Conservation (phyloP, 2,797 vertebrate species). For the Anomalospiza imberbis region DNA sequence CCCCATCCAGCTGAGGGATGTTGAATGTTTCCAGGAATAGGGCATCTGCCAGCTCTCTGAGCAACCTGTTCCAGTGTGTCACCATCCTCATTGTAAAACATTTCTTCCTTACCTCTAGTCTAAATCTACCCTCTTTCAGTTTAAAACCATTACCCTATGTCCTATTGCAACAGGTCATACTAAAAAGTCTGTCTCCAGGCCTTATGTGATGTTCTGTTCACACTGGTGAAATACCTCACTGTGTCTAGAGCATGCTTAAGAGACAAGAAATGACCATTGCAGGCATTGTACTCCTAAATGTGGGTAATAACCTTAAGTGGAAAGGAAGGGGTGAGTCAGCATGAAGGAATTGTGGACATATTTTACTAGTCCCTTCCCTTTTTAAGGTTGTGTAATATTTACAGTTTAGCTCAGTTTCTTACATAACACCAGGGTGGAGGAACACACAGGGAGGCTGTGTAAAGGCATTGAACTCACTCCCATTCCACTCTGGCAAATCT, state of each 20-base stretch:
- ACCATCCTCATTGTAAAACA: neutral
- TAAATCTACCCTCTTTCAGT: neutral
- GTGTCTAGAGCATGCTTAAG: neutral
- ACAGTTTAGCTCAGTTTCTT: conserved; percentile 21
- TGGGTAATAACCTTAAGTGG: neutral
- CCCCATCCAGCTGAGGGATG: neutral
- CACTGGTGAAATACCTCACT: neutral
- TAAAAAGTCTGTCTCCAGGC: neutral
- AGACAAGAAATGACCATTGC: neutral
- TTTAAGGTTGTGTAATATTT: conserved; percentile 6
- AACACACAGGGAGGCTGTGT: neutral
- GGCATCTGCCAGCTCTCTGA: neutral
- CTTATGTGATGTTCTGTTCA: neutral
- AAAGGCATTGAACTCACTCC: neutral
- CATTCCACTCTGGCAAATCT: neutral
- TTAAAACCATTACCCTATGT: neutral
- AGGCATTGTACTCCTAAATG: neutral
- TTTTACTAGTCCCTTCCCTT: conserved; percentile 30
- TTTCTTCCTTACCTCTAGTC: neutral
- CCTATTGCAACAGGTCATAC: neutral
- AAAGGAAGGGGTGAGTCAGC: neutral
- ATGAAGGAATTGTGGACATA: neutral
- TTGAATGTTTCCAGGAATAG: neutral
- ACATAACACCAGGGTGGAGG: neutral
- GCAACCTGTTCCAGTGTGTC: neutral